Evolutionary conservation across 2,888 invertebrate genomes (phyloP).

Genomic region (Tiliacea citrago): DNA sequence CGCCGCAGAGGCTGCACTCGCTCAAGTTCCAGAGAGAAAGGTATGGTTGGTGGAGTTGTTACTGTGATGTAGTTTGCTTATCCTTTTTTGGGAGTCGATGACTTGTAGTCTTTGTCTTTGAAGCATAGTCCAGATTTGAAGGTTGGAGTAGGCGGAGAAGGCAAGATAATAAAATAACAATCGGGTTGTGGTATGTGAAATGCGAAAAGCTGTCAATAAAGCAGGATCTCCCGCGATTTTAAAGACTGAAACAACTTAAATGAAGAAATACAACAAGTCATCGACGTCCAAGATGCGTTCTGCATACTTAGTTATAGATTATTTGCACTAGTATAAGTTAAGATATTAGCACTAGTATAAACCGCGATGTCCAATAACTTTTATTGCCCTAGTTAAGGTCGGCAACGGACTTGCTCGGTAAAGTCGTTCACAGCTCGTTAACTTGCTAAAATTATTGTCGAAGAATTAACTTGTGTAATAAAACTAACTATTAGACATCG

Average conservation of each 20-base stretch:
- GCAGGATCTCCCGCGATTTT: background rate
- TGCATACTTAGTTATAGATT: conserved; percentile 6
- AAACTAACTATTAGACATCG: background rate
- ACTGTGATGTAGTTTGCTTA: background rate
- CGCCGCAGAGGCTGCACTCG: conserved; percentile 98
- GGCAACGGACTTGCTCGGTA: background rate
- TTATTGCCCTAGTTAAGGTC: conserved; percentile 10
- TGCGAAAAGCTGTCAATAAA: background rate
- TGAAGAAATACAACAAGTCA: background rate
- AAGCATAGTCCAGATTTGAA: background rate
- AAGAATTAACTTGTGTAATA: conserved; percentile 17
- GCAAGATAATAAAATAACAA: background rate
- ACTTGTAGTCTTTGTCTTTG: conserved; percentile 4
- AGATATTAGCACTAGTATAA: conserved; percentile 5
- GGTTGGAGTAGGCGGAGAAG: background rate
- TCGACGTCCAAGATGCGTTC: conserved; percentile 3
- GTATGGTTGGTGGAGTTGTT: conserved; percentile 83
- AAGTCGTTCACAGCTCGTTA: background rate
- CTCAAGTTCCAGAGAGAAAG: conserved; percentile 99
- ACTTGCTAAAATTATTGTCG: background rate
- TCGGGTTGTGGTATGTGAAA: background rate
- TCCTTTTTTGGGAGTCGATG: background rate
- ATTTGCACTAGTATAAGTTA: conserved; percentile 4
- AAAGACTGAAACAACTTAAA: background rate
- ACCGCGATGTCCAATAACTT: conserved; percentile 8